Evolutionary conservation across 2,888 invertebrate species (phyloP).

Genomic region (Drosophila dives): DNA sequence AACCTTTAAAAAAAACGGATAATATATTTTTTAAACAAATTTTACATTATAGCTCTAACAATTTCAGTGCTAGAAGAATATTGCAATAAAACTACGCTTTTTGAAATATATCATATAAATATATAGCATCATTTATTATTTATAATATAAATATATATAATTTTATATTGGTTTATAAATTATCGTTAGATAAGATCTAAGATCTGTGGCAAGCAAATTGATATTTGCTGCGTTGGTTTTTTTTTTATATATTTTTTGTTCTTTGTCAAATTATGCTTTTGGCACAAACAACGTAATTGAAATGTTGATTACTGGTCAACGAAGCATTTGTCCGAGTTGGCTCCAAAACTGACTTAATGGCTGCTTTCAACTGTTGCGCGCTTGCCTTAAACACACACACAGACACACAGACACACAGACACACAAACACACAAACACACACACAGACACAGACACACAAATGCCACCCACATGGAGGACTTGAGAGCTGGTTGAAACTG

Average conservation of each 20-base stretch:
- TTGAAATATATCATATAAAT: too few species aligned
- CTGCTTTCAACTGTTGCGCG: conserved; percentile 77
- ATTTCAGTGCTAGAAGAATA: too few species aligned
- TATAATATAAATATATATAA: too few species aligned
- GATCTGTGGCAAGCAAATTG: background rate
- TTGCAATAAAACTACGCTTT: too few species aligned
- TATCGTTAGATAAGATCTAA: too few species aligned
- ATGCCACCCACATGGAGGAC: conserved; percentile 2
- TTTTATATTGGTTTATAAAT: background rate
- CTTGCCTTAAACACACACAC: conserved; percentile 22
- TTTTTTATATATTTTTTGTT: background rate
- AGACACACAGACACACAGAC: too few species aligned
- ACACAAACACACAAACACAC: too few species aligned
- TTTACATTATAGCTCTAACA: background rate
- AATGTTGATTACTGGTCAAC: conserved; percentile 78
- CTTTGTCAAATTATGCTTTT: background rate
- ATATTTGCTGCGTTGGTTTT: background rate
- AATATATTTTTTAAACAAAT: background rate
- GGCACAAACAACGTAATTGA: conserved; percentile 49
- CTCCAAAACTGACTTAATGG: conserved; percentile 74
- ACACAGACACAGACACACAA: conserved; percentile 29
- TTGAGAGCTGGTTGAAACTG: conserved; percentile 12
- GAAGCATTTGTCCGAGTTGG: conserved; percentile 57
- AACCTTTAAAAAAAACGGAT: background rate
- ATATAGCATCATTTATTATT: too few species aligned